Conservation (phyloP, 2,113 vertebrate species). For the Phoxinus phoxinus region DNA sequence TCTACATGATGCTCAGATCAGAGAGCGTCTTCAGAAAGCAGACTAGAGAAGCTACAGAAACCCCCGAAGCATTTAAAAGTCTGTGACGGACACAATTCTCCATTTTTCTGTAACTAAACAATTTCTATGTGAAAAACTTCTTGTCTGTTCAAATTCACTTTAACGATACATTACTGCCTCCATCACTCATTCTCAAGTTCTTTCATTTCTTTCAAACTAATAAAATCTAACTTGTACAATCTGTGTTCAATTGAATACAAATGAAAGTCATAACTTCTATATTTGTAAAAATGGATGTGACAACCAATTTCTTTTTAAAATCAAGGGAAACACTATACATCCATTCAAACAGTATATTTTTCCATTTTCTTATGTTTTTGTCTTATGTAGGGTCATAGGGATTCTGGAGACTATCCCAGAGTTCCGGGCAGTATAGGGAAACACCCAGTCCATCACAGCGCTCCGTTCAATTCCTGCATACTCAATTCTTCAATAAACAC, state of each 20-base stretch:
- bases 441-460: no score
- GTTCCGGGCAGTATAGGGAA: no score
- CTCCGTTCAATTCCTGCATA: no score
- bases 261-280: not conserved
- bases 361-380: no score
- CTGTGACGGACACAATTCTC: not conserved
- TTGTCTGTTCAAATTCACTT: not conserved
- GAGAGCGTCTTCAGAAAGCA: not conserved
- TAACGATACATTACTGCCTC: not conserved
- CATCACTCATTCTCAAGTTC: not conserved
- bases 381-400: no score
- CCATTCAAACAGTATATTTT: no score
- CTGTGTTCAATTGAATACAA: not conserved
- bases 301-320: not conserved
- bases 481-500: no score
- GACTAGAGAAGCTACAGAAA: not conserved
- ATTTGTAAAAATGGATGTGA: not conserved
- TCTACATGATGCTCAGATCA: slow-evolving; percentile 21
- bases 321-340: no score
- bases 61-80: not conserved
- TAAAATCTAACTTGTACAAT: not conserved
- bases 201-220: not conserved
- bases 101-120: not conserved
- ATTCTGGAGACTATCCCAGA: no score
- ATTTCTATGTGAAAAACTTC: not conserved